Percentiles rank a stretch among this genome's conserved stretches.
phyloP scores from a whole-genome alignment of 2,113 vertebrate genomes.

The Eurystomus gularis region DNA sequence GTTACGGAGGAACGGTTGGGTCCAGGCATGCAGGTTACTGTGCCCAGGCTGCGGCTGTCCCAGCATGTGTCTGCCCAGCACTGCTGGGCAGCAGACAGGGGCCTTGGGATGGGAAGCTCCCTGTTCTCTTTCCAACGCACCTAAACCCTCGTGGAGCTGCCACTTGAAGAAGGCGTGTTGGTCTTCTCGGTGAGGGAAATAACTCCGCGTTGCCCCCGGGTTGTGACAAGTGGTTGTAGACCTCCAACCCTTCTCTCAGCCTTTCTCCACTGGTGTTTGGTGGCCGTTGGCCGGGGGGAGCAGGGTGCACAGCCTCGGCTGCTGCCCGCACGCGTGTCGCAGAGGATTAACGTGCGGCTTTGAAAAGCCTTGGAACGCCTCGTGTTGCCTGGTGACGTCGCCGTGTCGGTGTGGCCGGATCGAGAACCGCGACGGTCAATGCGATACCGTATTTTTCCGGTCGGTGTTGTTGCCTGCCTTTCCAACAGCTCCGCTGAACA shows the following conservation, averaged over 20 bases:
- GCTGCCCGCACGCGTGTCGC: background rate
- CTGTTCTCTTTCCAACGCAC: background rate
- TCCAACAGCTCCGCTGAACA: background rate
- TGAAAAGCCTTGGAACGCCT: background rate
- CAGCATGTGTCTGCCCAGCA: too few relatives aligned
- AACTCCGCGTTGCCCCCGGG: accelerated
- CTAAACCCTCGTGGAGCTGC: background rate
- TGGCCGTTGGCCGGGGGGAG: background rate
- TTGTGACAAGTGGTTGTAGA: background rate
- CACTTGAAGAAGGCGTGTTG: accelerated
- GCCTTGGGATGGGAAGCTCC: background rate
- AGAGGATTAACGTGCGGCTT: background rate
- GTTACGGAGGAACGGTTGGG: background rate
- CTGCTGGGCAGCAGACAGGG: too few relatives aligned
- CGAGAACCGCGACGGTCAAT: background rate
- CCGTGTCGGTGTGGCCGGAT: background rate
- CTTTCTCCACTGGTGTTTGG: background rate
- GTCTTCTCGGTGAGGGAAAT: accelerated
- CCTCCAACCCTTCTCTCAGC: background rate
- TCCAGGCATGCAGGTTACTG: background rate
- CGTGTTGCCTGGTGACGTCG: background rate
- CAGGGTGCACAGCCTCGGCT: background rate
- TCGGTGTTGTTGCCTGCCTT: background rate
- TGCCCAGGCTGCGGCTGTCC: accelerated
- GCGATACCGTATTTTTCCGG: background rate